Percentiles rank a stretch among this genome's conserved stretches.
These are phyloP conservation scores for Hecatera dysodea DNA, from an alignment of 2,888 invertebrate species.

Conservation along the genomic window DNA sequence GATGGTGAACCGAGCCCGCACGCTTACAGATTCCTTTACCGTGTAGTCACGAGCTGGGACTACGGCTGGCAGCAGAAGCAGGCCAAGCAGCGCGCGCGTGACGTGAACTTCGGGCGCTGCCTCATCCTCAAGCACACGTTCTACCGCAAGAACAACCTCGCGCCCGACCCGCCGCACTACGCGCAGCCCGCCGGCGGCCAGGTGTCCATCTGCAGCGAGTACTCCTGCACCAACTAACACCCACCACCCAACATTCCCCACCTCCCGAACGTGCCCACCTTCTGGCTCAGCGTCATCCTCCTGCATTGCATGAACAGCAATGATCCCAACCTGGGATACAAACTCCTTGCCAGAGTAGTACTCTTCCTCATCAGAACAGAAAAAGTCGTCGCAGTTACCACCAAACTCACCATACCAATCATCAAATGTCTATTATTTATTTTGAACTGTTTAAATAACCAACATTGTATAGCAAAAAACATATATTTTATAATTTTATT, in stretches of 20 bases:
- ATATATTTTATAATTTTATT: slow-evolving; percentile 90
- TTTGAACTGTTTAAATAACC: slow-evolving; percentile 69
- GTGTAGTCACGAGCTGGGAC: slow-evolving; percentile 87
- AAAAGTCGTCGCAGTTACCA: slow-evolving; percentile 26
- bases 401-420: slow-evolving; percentile 29
- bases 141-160: slow-evolving; percentile 90
- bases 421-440: slow-evolving; percentile 34
- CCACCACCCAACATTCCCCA: slow-evolving; percentile 38
- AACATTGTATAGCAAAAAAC: slow-evolving; percentile 87
- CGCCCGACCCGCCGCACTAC: slow-evolving; percentile 90
- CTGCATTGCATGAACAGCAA: slow-evolving; percentile 52
- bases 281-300: slow-evolving; percentile 45
- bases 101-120: slow-evolving; percentile 87
- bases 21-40: slow-evolving; percentile 86
- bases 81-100: slow-evolving; percentile 74
- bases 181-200: slow-evolving; percentile 85
- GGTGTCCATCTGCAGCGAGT: slow-evolving; percentile 83
- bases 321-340: slow-evolving; percentile 48
- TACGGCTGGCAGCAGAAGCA: slow-evolving; percentile 92
- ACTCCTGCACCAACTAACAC: slow-evolving; percentile 77
- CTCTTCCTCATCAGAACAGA: slow-evolving; percentile 44
- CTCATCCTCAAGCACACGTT: slow-evolving; percentile 90
- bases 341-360: slow-evolving; percentile 23
- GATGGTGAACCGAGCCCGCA: slow-evolving; percentile 2
- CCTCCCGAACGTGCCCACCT: slow-evolving; percentile 25